Conservation (phyloP, 2,113 vertebrate species). For the Corythornis cristatus region DNA sequence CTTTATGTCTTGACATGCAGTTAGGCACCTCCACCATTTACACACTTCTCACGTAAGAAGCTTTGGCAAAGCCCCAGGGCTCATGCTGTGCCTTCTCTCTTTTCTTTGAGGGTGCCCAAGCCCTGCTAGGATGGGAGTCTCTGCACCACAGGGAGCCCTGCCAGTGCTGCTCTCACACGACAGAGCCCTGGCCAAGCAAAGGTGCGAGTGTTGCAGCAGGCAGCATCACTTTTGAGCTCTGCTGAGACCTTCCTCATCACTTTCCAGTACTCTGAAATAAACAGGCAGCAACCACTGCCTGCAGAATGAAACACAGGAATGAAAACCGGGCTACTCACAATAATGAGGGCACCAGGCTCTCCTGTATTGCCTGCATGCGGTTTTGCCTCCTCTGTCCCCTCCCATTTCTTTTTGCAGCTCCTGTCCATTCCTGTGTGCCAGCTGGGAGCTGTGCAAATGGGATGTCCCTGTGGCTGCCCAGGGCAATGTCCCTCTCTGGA, state of each 20-base stretch:
- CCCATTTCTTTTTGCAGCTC: background rate
- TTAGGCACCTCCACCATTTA: background rate
- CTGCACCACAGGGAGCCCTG: background rate
- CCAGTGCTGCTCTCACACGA: background rate
- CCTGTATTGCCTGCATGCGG: background rate
- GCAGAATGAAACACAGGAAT: background rate
- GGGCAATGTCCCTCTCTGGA: background rate
- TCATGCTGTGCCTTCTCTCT: background rate
- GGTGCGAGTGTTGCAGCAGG: background rate
- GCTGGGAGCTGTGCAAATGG: background rate
- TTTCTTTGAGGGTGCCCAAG: background rate
- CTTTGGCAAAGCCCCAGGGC: background rate
- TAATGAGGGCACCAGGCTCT: accelerated
- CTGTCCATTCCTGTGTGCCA: background rate
- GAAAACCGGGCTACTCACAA: background rate
- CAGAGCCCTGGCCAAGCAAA: background rate
- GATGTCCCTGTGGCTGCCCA: background rate
- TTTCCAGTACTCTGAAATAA: background rate
- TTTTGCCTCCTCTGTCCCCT: background rate
- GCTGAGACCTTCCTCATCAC: background rate
- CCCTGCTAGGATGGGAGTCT: background rate
- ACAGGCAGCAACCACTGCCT: background rate
- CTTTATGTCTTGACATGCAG: background rate
- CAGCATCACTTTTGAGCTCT: accelerated
- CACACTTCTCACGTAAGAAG: background rate